phyloP scores from a whole-genome alignment of 2,888 invertebrate species.

The Schrankia costaestrigalis region DNA sequence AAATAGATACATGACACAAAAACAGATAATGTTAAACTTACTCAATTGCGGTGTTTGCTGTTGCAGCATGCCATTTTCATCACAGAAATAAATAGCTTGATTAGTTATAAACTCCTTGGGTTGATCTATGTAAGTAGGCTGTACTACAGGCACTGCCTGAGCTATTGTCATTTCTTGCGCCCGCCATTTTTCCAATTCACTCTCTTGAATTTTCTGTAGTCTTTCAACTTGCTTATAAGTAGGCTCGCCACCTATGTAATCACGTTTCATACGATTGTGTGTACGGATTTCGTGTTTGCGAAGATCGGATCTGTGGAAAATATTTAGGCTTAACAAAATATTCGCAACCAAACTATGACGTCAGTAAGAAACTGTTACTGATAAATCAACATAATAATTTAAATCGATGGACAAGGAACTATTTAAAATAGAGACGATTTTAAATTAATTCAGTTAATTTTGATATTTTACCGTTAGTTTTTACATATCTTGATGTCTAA shows the following conservation, averaged over 20 bases:
- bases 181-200: constrained; percentile 36
- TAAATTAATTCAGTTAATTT: too few relatives aligned
- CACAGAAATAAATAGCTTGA: constrained; percentile 61
- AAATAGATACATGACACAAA: constrained; percentile 3
- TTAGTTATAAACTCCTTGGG: constrained; percentile 49
- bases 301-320: constrained; percentile 58
- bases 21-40: constrained; percentile 20
- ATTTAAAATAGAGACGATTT: too few relatives aligned
- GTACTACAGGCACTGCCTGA: constrained; percentile 37
- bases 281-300: constrained; percentile 72
- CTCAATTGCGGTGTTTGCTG: constrained; percentile 52
- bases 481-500: too few relatives aligned
- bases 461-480: too few relatives aligned
- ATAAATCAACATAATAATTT: too few relatives aligned
- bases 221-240: constrained; percentile 69
- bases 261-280: constrained; percentile 71
- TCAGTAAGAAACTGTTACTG: neutral
- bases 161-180: constrained; percentile 29
- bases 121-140: constrained; percentile 56
- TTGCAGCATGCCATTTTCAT: constrained; percentile 54
- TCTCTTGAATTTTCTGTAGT: constrained; percentile 55
- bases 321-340: neutral
- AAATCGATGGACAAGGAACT: too few relatives aligned
- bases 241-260: constrained; percentile 72
- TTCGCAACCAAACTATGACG: neutral